Evolutionary conservation across 2,797 vertebrate genomes (phyloP), one percentile per base, ranked within the genome.

Genomic region (Dicrostonyx torquatus): DNA sequence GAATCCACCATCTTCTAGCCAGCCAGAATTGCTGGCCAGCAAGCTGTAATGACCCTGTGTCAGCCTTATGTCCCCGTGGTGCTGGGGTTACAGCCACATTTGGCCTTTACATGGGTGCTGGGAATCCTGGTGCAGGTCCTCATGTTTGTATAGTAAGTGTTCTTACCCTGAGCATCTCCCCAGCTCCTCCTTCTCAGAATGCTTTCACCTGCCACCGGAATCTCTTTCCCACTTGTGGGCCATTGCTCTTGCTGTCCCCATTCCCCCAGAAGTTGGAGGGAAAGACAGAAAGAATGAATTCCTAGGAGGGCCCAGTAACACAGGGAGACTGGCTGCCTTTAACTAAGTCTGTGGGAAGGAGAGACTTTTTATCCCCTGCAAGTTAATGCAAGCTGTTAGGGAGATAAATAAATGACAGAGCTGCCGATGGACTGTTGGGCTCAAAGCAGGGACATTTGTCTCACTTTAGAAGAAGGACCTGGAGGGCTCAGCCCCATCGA

Each of bases 381-480:
- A 96, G 97, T 96, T 34, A 89, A 98, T 60, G 97, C 90, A 3
- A 97, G 97, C 95, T 70, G 97, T 97, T 98, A 95, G 95, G 97
- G 94, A 97, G 96, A 97, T 62, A 93, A 98, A 98, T 97, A 98
- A 98, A 98, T 94, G 98, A 95, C 94, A 95, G 98, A 75, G 97
- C 97, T 95, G 98, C 95, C 95, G 8, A 18, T 15, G 78, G 97
- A 82, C 96, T 70, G 96, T 90, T 3, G 95, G 97, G 97, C 97
- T 98, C 93, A 58, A 83, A 94, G 98, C 96, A 97, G 97, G 94
- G 97, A 95, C 91, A 98, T 98, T 97, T 98, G 98, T 98, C 98
- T 98, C 98, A 98, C 98, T 98, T 98, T 98, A 98, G 98, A 95
- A 93, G 90, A 97, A 98, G 97, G 98, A 98, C 97, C 98, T 98